A percentile compares a stretch with the other conserved stretches of the same genome.
phyloP scores from a whole-genome alignment of 2,113 vertebrate species.

The Daboia siamensis region DNA sequence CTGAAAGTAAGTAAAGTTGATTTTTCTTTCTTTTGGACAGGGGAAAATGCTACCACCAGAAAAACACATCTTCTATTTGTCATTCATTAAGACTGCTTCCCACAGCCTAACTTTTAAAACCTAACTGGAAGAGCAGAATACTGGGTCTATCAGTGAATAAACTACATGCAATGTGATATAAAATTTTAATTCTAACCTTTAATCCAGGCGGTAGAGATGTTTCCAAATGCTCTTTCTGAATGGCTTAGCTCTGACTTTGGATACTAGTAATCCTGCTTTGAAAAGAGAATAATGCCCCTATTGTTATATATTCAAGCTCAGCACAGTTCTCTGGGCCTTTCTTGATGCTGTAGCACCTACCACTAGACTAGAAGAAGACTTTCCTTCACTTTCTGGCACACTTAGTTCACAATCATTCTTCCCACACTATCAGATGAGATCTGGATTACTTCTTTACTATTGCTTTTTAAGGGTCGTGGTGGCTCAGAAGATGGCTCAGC shows the following conservation, averaged over 20 bases:
- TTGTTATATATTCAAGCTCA: not conserved
- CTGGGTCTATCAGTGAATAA: not conserved
- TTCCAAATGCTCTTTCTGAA: not conserved
- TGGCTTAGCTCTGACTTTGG: not conserved
- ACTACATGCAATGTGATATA: not conserved
- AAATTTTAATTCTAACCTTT: not conserved
- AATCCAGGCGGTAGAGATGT: not conserved
- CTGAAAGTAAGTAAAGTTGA: not conserved
- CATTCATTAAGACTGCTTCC: not conserved
- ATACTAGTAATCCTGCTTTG: not conserved
- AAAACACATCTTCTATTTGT: not conserved
- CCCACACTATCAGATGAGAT: not conserved
- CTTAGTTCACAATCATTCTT: not conserved
- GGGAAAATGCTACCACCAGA: not conserved
- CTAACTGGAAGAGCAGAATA: not conserved
- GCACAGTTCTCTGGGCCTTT: not conserved
- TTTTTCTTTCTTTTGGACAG: not conserved
- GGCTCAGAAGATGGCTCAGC: not conserved
- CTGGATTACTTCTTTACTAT: not conserved
- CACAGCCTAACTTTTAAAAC: not conserved
- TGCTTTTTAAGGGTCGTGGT: not conserved
- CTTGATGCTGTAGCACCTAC: not conserved
- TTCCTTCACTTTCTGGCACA: not conserved
- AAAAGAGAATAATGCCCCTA: not conserved
- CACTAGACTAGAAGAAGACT: not conserved